These are phyloP conservation scores for Drosophila melanosoma DNA, from an alignment of 2,888 invertebrate genomes.

Conservation along the genomic window DNA sequence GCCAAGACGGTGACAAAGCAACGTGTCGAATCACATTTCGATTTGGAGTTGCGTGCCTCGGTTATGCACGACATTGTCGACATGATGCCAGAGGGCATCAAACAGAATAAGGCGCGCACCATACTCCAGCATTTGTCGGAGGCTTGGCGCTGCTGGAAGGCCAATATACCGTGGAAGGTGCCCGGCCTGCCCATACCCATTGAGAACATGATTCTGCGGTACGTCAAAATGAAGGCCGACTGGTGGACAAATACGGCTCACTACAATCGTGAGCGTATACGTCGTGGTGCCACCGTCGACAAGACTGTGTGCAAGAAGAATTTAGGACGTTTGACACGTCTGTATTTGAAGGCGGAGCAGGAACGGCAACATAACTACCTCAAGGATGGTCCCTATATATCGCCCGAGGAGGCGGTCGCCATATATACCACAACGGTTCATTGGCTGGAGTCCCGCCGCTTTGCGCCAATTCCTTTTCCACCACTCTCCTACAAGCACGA, in stretches of 20 bases:
- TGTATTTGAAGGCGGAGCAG: conserved; percentile 99
- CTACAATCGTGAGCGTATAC: conserved; percentile 99
- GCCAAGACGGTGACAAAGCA: conserved; percentile 99
- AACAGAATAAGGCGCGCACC: conserved; percentile 99
- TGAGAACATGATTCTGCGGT: conserved; percentile 99
- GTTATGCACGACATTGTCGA: conserved; percentile 99
- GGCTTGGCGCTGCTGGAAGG: conserved; percentile 99
- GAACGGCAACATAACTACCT: conserved; percentile 99
- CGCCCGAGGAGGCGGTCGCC: conserved; percentile 99
- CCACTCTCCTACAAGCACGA: conserved; percentile 99
- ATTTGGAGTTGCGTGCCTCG: conserved; percentile 98
- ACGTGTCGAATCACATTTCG: conserved; percentile 99
- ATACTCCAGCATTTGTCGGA: conserved; percentile 99
- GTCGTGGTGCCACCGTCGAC: conserved; percentile 99
- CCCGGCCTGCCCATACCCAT: conserved; percentile 99
- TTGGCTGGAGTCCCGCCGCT: conserved; percentile 99
- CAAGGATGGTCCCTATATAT: conserved; percentile 99
- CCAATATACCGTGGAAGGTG: conserved; percentile 99
- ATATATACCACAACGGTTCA: conserved; percentile 99
- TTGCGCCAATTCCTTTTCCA: conserved; percentile 99
- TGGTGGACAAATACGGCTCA: conserved; percentile 99
- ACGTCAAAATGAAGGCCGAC: conserved; percentile 99
- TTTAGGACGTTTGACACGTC: conserved; percentile 97
- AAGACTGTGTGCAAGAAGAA: conserved; percentile 99
- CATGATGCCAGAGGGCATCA: conserved; percentile 99